Conservation (phyloP, 2,797 vertebrate species). For the Yasuhikotakia modesta region DNA sequence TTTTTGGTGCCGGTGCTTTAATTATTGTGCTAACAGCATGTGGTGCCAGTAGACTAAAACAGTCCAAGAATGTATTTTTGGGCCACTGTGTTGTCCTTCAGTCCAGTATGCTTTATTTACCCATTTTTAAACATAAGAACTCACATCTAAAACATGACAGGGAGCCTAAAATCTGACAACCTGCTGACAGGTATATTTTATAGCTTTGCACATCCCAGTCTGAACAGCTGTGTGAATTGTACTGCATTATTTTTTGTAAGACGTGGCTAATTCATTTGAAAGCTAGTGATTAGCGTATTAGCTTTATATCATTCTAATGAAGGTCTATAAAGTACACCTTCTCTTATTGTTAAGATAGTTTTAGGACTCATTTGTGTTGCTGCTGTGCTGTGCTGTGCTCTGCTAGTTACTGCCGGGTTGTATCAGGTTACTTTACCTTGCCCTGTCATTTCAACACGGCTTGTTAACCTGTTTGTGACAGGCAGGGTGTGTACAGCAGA, state of each 20-base stretch:
- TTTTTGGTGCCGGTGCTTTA: no score
- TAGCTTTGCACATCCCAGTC: neutral
- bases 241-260: neutral
- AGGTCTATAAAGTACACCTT: neutral
- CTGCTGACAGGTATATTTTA: neutral
- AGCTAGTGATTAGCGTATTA: neutral
- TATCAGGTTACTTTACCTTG: constrained; percentile 79
- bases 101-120: no score
- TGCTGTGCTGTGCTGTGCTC: constrained; percentile 66
- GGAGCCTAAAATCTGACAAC: no score
- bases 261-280: neutral
- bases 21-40: no score
- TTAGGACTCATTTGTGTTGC: constrained; percentile 61
- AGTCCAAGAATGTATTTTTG: no score
- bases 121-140: no score
- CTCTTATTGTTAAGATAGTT: constrained; percentile 48
- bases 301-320: neutral
- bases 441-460: constrained; percentile 64
- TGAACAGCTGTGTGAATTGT: neutral
- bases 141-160: no score
- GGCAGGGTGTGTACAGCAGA: constrained; percentile 32
- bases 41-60: no score
- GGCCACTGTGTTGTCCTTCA: no score
- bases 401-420: constrained; percentile 72
- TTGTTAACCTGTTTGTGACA: constrained; percentile 69